A percentile compares a stretch with the other conserved stretches of the same genome.
phyloP scores from a whole-genome alignment of 2,797 vertebrate genomes.

The Bovichtus variegatus region DNA sequence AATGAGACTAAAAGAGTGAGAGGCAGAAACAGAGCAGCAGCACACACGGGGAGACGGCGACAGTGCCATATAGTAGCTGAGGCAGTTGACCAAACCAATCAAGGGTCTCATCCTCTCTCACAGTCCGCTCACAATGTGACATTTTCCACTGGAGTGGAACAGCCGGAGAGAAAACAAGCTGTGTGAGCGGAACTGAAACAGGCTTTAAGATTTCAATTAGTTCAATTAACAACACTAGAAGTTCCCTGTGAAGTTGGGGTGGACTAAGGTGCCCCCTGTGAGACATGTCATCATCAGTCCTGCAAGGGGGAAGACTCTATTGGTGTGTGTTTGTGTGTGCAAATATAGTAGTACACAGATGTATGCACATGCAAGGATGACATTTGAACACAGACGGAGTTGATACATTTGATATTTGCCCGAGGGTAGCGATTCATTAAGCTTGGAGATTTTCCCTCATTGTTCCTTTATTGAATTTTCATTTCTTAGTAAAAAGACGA shows the following conservation, averaged over 20 bases:
- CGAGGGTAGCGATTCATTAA: conserved; percentile 44
- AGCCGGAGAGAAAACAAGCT: conserved; percentile 28
- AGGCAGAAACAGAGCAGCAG: neutral
- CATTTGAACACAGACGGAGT: neutral
- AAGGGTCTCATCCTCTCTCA: conserved; percentile 33
- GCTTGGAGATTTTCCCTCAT: conserved; percentile 20
- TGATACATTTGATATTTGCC: conserved; percentile 47
- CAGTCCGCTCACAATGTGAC: conserved; percentile 32
- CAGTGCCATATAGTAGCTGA: neutral
- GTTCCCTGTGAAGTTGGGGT: conserved; percentile 30
- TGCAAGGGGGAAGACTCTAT: neutral
- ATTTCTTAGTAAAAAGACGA: neutral
- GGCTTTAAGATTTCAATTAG: conserved; percentile 56
- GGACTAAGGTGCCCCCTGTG: conserved; percentile 26
- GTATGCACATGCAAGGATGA: neutral
- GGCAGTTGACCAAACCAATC: conserved; percentile 30
- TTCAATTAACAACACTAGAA: conserved; percentile 44
- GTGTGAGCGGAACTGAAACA: conserved; percentile 15
- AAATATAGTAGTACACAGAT: neutral
- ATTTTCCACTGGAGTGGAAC: conserved; percentile 37
- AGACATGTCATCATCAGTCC: conserved; percentile 35
- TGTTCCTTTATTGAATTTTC: conserved; percentile 13
- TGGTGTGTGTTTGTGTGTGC: neutral
- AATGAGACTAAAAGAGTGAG: neutral
- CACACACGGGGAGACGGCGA: conserved; percentile 7